phyloP scores from a whole-genome alignment of 2,113 vertebrate species.

The Picathartes gymnocephalus region DNA sequence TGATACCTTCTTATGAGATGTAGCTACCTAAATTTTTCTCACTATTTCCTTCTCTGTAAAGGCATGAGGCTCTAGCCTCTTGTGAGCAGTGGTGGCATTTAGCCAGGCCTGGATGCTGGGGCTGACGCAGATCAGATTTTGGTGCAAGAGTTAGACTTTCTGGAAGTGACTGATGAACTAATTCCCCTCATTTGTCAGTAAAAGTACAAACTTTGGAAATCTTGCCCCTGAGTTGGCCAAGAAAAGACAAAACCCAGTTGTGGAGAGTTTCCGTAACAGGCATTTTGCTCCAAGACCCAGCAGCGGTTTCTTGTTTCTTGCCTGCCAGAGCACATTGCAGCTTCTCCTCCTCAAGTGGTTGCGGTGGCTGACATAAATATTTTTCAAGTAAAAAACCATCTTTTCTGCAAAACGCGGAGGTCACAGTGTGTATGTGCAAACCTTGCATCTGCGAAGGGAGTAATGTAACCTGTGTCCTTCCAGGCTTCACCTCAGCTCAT shows the following conservation, averaged over 20 bases:
- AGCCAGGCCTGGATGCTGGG: not conserved
- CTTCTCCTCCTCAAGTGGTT: not conserved
- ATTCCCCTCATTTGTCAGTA: not conserved
- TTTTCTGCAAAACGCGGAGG: not conserved
- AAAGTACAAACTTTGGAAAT: not conserved
- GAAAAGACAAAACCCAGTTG: not conserved
- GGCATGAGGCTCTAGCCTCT: not conserved
- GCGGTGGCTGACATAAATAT: not conserved
- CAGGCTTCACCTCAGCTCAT: conserved; percentile 57
- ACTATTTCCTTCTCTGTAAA: not conserved
- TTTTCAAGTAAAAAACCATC: conserved; percentile 15
- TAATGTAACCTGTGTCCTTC: conserved; percentile 45
- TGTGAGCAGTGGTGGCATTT: not conserved
- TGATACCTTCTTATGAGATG: not conserved
- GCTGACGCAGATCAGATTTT: not conserved
- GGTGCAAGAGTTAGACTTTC: not conserved
- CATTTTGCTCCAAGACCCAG: not conserved
- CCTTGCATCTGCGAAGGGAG: not conserved
- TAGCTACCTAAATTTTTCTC: not conserved
- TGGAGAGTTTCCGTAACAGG: not conserved
- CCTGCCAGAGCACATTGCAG: not conserved
- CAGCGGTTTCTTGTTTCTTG: not conserved
- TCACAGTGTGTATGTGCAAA: not conserved
- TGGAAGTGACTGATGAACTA: not conserved
- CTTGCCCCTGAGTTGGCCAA: not conserved